Conservation (phyloP, 2,888 invertebrate genomes). For the Serripes groenlandicus region DNA sequence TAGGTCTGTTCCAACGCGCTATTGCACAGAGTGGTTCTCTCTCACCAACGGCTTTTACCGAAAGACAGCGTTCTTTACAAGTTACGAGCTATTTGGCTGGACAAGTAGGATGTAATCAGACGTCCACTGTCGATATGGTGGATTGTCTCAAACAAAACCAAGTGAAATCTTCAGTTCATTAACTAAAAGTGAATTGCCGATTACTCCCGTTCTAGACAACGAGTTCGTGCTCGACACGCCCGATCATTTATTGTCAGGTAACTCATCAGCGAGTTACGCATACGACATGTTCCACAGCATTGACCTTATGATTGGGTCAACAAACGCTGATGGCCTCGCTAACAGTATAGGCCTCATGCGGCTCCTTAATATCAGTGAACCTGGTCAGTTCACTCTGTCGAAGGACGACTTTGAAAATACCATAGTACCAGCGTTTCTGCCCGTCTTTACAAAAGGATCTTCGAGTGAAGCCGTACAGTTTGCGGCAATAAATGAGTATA, state of each 20-base stretch:
- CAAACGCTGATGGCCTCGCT: constrained; percentile 16
- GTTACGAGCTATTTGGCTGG: constrained; percentile 1
- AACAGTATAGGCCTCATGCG: no score
- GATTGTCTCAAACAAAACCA: constrained; percentile 3
- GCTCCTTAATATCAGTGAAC: no score
- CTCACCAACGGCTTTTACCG: constrained; percentile 95
- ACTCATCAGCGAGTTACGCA: neutral
- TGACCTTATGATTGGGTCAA: constrained; percentile 16
- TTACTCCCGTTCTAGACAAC: constrained; percentile 3
- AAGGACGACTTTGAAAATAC: no score
- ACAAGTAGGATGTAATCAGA: neutral
- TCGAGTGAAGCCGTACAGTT: no score
- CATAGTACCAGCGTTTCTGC: no score
- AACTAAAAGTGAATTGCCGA: no score
- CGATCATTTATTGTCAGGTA: neutral
- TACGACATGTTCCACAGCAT: constrained; percentile 27
- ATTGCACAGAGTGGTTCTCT: constrained; percentile 97
- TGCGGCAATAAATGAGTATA: constrained; percentile 22
- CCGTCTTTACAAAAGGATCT: no score
- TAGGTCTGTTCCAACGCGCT: constrained; percentile 91
- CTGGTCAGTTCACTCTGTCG: no score
- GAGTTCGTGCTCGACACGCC: constrained; percentile 14
- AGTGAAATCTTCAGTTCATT: neutral
- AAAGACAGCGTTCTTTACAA: no score
- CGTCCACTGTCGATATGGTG: neutral